Evolutionary conservation across 2,888 invertebrate genomes (phyloP).

Genomic region (Volucella zonaria): DNA sequence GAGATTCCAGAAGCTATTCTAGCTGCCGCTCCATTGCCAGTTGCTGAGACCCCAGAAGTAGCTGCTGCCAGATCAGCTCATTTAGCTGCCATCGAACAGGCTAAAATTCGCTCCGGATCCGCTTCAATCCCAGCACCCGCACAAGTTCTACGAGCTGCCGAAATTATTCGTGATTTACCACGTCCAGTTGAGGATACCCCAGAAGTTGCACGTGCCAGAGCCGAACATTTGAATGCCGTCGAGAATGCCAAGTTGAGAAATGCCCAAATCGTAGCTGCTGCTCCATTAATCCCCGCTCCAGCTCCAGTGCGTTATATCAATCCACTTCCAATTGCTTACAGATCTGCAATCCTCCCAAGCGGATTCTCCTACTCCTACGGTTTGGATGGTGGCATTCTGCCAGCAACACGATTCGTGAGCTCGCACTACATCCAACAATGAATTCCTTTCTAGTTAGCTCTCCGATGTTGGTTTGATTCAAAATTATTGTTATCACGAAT

Average conservation of each 20-base stretch:
- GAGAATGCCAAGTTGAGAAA: constrained; percentile 77
- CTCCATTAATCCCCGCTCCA: constrained; percentile 37
- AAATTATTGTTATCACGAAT: constrained; percentile 71
- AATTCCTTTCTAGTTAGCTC: constrained; percentile 47
- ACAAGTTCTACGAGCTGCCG: background rate
- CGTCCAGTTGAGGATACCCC: constrained; percentile 82
- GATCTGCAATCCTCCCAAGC: constrained; percentile 53
- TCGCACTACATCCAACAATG: constrained; percentile 65
- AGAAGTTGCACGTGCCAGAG: constrained; percentile 81
- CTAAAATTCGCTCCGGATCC: constrained; percentile 75
- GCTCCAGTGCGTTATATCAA: constrained; percentile 53
- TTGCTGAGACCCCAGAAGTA: constrained; percentile 77
- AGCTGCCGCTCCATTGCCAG: constrained; percentile 74
- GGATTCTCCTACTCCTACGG: constrained; percentile 66
- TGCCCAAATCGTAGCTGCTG: constrained; percentile 64
- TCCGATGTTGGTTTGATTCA: constrained; percentile 53
- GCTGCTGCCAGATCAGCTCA: constrained; percentile 77
- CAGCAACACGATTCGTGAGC: constrained; percentile 47
- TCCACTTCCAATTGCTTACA: constrained; percentile 32
- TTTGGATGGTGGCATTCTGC: constrained; percentile 47
- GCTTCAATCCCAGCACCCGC: constrained; percentile 1
- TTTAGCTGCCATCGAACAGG: constrained; percentile 78
- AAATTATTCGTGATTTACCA: constrained; percentile 66
- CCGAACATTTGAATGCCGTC: constrained; percentile 79
- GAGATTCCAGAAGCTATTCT: constrained; percentile 75